phyloP scores from a whole-genome alignment of 2,797 vertebrate species.

The Mormyrus proboscirostris region DNA sequence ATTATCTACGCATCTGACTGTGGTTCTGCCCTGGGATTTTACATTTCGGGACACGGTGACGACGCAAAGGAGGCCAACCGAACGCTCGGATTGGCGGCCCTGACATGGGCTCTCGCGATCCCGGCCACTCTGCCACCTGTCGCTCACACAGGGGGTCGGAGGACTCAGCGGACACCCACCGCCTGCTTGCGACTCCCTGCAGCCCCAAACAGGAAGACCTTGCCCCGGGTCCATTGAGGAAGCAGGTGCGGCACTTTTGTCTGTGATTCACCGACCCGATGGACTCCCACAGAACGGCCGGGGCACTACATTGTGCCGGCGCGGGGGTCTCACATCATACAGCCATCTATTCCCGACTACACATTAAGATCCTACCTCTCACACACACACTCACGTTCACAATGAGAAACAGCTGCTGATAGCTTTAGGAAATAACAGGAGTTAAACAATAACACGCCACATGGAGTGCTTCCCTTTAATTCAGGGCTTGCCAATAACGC shows the following conservation, averaged over 20 bases:
- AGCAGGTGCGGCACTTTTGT: conserved; percentile 73
- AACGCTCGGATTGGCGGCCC: background rate
- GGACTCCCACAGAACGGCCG: conserved; percentile 58
- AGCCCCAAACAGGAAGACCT: conserved; percentile 65
- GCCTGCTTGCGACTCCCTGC: conserved; percentile 60
- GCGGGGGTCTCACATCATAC: conserved; percentile 35
- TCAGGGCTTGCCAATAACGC: conserved; percentile 33
- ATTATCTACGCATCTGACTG: background rate
- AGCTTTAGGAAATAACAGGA: conserved; percentile 56
- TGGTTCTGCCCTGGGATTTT: background rate
- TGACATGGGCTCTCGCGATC: too few relatives aligned
- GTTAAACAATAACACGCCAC: conserved; percentile 45
- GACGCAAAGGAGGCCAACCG: background rate
- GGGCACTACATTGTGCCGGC: conserved; percentile 21
- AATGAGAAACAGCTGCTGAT: conserved; percentile 38
- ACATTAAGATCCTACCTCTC: background rate
- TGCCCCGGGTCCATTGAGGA: conserved; percentile 58
- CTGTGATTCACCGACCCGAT: conserved; percentile 59
- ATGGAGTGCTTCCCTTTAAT: conserved; percentile 51
- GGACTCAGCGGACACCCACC: conserved; percentile 24
- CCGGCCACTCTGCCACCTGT: background rate
- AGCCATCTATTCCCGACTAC: conserved; percentile 43
- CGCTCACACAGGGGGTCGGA: background rate
- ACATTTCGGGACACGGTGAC: background rate
- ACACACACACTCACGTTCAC: conserved; percentile 18